Evolutionary conservation across 1,140 invertebrate genomes (phyloP).

Genomic region (Mercenaria mercenaria): DNA sequence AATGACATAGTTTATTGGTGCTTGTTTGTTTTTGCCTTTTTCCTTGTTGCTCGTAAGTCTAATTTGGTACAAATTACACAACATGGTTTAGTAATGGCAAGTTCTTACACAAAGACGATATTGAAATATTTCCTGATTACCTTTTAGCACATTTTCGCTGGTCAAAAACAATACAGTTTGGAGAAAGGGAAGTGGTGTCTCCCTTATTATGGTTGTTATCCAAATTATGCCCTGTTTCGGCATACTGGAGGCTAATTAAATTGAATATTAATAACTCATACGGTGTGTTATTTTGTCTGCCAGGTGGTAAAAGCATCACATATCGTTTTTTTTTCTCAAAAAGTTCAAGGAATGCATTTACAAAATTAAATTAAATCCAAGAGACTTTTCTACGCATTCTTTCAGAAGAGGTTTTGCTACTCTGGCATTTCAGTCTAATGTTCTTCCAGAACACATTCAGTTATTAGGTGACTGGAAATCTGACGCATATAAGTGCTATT

Average conservation of each 20-base stretch:
- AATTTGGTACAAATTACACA: background rate
- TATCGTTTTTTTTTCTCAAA: background rate
- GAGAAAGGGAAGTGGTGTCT: background rate
- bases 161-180: slow-evolving; percentile 41
- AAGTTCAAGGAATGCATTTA: background rate
- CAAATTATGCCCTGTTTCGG: slow-evolving; percentile 14
- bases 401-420: background rate
- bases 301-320: background rate
- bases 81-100: background rate
- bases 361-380: background rate
- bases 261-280: background rate
- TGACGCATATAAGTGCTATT: background rate
- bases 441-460: background rate
- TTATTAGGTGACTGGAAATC: background rate
- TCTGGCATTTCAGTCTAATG: background rate
- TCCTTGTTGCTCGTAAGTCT: slow-evolving; percentile 10
- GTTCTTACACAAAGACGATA: background rate
- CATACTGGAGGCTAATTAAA: background rate
- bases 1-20: slow-evolving; percentile 13
- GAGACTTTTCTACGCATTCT: background rate
- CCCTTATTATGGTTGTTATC: background rate
- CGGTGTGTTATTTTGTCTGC: background rate
- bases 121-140: background rate
- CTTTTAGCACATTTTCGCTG: background rate
- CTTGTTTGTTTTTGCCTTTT: slow-evolving; percentile 51